Evolutionary conservation across 2,797 vertebrate species (phyloP).

Genomic region (Neoniphon sammara): DNA sequence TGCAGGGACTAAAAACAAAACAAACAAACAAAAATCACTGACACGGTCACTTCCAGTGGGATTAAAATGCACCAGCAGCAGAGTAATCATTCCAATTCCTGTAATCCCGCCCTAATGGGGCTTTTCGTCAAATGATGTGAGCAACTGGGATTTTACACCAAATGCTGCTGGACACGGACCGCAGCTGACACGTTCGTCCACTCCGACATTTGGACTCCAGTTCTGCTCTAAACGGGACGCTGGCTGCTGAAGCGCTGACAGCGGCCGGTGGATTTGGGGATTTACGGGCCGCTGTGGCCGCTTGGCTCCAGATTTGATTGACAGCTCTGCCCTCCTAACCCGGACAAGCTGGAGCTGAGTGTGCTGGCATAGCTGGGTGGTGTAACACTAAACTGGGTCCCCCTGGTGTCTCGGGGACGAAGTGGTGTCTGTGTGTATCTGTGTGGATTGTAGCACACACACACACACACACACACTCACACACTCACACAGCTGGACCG

Average conservation of each 20-base stretch:
- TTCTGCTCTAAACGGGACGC: not conserved
- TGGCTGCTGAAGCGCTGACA: not conserved
- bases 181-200: too few relatives aligned
- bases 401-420: slow-evolving; percentile 49
- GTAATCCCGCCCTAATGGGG: too few relatives aligned
- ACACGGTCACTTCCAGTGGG: too few relatives aligned
- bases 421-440: slow-evolving; percentile 45
- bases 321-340: slow-evolving; percentile 36
- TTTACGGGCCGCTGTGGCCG: not conserved
- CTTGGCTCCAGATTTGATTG: slow-evolving; percentile 30
- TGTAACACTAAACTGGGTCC: slow-evolving; percentile 69
- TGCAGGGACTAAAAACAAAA: too few relatives aligned
- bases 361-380: slow-evolving; percentile 25
- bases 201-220: too few relatives aligned
- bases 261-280: not conserved
- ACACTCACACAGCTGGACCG: slow-evolving; percentile 51
- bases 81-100: too few relatives aligned
- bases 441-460: not conserved
- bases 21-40: too few relatives aligned
- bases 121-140: too few relatives aligned
- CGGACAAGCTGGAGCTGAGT: slow-evolving; percentile 28
- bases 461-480: slow-evolving; percentile 4
- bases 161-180: too few relatives aligned
- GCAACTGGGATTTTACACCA: too few relatives aligned
- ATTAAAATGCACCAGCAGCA: too few relatives aligned